Evolutionary conservation across 2,888 invertebrate genomes (phyloP).

Genomic region (Ganaspis brasiliensis): DNA sequence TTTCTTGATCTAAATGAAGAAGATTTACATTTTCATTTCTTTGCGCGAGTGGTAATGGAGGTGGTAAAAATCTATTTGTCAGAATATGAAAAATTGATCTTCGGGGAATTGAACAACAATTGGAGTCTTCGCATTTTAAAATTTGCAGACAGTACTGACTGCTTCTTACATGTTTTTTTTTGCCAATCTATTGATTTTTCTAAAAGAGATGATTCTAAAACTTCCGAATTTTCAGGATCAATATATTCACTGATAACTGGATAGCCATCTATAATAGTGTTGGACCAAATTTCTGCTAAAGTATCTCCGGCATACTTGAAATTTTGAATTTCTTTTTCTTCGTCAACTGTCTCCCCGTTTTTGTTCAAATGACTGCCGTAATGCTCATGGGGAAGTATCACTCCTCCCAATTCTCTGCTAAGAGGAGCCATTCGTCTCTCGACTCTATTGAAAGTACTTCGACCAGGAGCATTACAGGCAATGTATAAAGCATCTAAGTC

Average conservation of each 20-base stretch:
- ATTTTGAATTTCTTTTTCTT: conserved; percentile 43
- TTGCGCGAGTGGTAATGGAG: conserved; percentile 4
- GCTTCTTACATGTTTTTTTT: conserved; percentile 7
- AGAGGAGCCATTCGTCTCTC: conserved; percentile 70
- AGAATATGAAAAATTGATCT: not conserved
- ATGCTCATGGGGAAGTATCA: conserved; percentile 67
- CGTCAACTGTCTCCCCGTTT: conserved; percentile 67
- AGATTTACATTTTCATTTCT: not conserved
- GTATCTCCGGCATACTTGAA: not conserved
- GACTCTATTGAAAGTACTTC: conserved; percentile 71
- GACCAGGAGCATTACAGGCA: conserved; percentile 67
- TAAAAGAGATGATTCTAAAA: not conserved
- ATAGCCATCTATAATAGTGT: conserved; percentile 5
- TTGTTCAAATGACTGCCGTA: conserved; percentile 69
- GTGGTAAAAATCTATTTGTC: conserved; percentile 4
- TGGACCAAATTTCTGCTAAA: conserved; percentile 10
- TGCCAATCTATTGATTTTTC: conserved; percentile 11
- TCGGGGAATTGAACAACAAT: conserved; percentile 1
- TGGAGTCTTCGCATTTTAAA: not conserved
- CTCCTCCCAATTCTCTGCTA: conserved; percentile 64
- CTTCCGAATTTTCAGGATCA: conserved; percentile 12
- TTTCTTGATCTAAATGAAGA: conserved; percentile 1
- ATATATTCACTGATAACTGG: conserved; percentile 13
- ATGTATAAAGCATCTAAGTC: conserved; percentile 64
- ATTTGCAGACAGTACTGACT: conserved; percentile 11